Conservation (phyloP, 2,797 vertebrate species). For the Tauraco hartlaubi region DNA sequence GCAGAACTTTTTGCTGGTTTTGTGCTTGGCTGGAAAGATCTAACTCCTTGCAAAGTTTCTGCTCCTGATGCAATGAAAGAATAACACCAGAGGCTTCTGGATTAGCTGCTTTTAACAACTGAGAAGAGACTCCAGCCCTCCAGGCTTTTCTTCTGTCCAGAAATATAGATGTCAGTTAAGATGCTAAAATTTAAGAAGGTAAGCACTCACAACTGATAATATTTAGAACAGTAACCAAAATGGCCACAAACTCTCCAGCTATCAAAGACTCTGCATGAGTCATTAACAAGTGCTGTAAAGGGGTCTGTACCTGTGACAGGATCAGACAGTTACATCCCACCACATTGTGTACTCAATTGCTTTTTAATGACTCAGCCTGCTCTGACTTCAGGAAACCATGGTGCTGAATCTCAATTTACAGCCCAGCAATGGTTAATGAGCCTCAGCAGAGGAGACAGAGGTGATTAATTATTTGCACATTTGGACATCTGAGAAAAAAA, state of each 20-base stretch:
- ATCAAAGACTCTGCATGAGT: neutral
- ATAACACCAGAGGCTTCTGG: neutral
- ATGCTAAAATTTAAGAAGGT: neutral
- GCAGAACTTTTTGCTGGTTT: neutral
- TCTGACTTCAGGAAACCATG: neutral
- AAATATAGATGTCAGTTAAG: neutral
- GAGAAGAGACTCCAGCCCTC: neutral
- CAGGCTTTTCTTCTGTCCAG: neutral
- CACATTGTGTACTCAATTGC: neutral
- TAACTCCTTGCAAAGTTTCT: neutral
- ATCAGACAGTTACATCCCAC: neutral
- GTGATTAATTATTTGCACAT: neutral
- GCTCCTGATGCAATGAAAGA: neutral
- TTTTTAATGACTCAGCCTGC: conserved; percentile 9
- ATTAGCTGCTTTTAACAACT: neutral
- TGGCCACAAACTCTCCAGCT: neutral
- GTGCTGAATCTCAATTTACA: neutral
- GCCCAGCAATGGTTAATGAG: neutral
- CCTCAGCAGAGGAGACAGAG: neutral
- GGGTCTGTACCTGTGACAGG: neutral
- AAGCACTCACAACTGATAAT: neutral
- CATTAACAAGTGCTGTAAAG: neutral
- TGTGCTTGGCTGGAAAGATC: neutral
- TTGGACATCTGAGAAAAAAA: neutral
- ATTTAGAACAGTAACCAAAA: neutral